Base-by-base conservation (phyloP, 2,113 vertebrate species). In the Mystacornis crossleyi region DNA sequence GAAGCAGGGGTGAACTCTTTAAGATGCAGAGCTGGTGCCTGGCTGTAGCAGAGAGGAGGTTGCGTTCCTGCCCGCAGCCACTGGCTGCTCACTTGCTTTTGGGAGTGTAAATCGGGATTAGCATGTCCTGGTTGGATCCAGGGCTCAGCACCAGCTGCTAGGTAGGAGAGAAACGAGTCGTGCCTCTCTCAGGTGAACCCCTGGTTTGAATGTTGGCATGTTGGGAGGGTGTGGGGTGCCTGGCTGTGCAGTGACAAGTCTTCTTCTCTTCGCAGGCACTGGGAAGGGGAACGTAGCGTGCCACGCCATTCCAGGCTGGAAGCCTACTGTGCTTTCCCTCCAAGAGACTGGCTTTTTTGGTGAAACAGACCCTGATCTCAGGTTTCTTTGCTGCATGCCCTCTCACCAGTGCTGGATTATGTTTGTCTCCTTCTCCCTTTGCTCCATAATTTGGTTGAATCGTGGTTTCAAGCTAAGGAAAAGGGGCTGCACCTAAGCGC, bases 401-500 rank as follows among this genome's bases (percentile, higher is more conserved):
- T 0, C 93, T 97, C 80, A 43, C 80, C 10, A 96, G 86, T 75
- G 86, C 83, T 94, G 97, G 98, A 99, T 99, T 98, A 99, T 99
- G 99, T 98, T 99, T 93, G 98, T 98, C 91, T 97, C 97, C 89
- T 98, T 98, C 94, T 98, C 98, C 92, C 98, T 99, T 55, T 98
- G 99, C 98, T 99, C 98, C 98, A 99, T 99, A 83, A 95, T 99
- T 96, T 99, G 99, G 99, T 61, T 98, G 96, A 98, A 98, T 97
- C 98, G 98, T 26, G 99, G 99, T 69, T 98, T 99, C 97, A 99
- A 99, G 94, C 97, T 99, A 70, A 98, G 99, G 97, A 98, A 99
- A 99, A 95, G 96, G 93, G 97, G 97, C 94, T 97, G 95, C 81
- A 97, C 97, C 75, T 97, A 97, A 90, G 79, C 2, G 2, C 5